phyloP scores from a whole-genome alignment of 2,797 vertebrate genomes.

The Sandelia bainsii region DNA sequence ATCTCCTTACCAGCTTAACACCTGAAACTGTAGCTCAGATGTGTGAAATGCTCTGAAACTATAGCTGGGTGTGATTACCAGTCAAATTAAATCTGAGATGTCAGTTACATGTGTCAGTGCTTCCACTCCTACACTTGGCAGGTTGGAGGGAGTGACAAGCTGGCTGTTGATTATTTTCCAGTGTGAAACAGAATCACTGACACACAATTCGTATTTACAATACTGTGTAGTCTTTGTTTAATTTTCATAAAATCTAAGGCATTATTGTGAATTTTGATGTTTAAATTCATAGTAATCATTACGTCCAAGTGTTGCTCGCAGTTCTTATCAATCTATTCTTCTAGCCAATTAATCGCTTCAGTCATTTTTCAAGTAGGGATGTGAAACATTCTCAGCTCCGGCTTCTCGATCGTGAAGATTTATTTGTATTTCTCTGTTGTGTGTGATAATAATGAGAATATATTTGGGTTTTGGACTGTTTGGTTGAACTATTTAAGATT shows the following conservation, averaged over 20 bases:
- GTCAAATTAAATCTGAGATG: conserved; percentile 87
- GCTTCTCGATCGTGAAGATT: neutral
- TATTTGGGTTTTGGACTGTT: neutral
- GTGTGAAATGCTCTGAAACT: conserved; percentile 86
- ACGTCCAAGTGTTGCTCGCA: no score
- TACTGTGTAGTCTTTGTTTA: conserved; percentile 48
- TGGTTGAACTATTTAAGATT: neutral
- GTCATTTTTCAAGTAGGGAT: neutral
- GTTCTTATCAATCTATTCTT: no score
- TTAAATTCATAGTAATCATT: conserved; percentile 10
- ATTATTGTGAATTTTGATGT: conserved; percentile 10
- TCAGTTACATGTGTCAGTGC: conserved; percentile 82
- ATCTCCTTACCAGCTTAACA: conserved; percentile 77
- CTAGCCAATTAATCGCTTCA: neutral
- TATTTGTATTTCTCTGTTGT: neutral
- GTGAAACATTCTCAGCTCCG: neutral
- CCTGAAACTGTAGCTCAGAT: conserved; percentile 81
- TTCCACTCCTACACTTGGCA: conserved; percentile 76
- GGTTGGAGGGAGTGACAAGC: conserved; percentile 74
- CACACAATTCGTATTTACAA: conserved; percentile 52
- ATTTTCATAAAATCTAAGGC: conserved; percentile 27
- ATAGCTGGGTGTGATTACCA: conserved; percentile 86
- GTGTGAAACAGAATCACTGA: conserved; percentile 66
- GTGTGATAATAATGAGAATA: neutral
- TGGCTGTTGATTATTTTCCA: conserved; percentile 76